Percentiles rank a stretch among this genome's conserved stretches.
These are phyloP conservation scores for Sardinella longiceps DNA, from an alignment of 2,797 vertebrate species.

Conservation along the genomic window DNA sequence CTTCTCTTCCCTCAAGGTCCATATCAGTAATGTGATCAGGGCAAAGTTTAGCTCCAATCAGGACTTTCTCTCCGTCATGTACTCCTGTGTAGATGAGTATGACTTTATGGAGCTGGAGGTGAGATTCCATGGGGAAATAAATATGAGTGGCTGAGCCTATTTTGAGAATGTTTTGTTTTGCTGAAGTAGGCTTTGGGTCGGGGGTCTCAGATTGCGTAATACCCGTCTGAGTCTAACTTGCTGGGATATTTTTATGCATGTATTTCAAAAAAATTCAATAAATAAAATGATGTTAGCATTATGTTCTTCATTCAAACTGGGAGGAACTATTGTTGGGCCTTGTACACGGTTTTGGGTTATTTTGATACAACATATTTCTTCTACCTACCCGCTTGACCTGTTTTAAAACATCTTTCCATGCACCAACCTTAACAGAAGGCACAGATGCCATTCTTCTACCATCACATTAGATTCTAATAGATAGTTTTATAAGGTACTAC, in stretches of 20 bases:
- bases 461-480: too few relatives aligned
- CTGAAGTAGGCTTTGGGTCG: not conserved
- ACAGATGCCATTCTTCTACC: too few relatives aligned
- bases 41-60: constrained; percentile 84
- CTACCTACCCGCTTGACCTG: too few relatives aligned
- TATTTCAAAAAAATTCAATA: too few relatives aligned
- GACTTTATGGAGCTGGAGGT: constrained; percentile 86
- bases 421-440: too few relatives aligned
- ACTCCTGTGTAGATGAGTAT: constrained; percentile 80
- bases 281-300: not conserved
- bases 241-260: not conserved
- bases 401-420: too few relatives aligned
- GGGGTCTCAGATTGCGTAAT: not conserved
- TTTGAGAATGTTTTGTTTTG: not conserved
- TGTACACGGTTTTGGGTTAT: not conserved
- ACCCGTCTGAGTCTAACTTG: not conserved
- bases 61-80: constrained; percentile 81
- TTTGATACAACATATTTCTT: too few relatives aligned
- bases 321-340: too few relatives aligned
- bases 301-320: not conserved
- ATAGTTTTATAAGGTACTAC: not conserved
- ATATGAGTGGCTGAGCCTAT: not conserved
- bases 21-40: constrained; percentile 81
- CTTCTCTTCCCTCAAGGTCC: constrained; percentile 69
- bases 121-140: constrained; percentile 12